phyloP scores from a whole-genome alignment of 2,888 invertebrate species.

The Epinotia bilunana region DNA sequence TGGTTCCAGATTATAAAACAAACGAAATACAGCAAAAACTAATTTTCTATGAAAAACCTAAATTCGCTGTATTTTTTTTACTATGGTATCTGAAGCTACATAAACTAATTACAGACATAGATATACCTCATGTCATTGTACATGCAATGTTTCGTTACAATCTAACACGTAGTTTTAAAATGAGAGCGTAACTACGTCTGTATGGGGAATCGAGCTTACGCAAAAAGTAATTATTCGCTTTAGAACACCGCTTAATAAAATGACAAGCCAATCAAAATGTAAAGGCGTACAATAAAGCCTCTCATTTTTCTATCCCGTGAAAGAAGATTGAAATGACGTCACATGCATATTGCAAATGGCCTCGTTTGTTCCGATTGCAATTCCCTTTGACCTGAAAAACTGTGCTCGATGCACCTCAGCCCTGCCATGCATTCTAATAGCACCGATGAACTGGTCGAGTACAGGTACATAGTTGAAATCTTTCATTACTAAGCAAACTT shows the following conservation, averaged over 20 bases:
- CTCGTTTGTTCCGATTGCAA: conserved; percentile 50
- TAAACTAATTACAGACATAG: too few relatives aligned
- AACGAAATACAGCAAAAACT: too few relatives aligned
- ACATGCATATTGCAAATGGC: conserved; percentile 14
- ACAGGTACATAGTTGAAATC: background rate
- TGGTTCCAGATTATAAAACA: too few relatives aligned
- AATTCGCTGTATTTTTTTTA: too few relatives aligned
- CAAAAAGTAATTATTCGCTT: background rate
- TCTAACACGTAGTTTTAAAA: too few relatives aligned
- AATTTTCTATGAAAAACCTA: too few relatives aligned
- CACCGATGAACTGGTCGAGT: conserved; percentile 54
- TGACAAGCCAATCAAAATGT: conserved; percentile 10
- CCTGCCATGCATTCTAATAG: conserved; percentile 64
- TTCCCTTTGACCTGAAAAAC: conserved; percentile 57
- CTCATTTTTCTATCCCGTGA: background rate
- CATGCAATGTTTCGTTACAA: too few relatives aligned
- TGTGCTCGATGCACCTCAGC: conserved; percentile 50
- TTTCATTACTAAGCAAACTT: background rate
- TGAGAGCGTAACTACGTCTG: too few relatives aligned
- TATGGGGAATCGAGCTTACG: too few relatives aligned
- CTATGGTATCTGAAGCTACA: too few relatives aligned
- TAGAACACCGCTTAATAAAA: background rate
- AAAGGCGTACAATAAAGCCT: conserved; percentile 9
- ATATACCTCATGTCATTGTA: too few relatives aligned
- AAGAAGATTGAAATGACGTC: conserved; percentile 10